Base-by-base conservation (phyloP, 2,888 invertebrate genomes). In the Drosophila acutilabella region DNA sequence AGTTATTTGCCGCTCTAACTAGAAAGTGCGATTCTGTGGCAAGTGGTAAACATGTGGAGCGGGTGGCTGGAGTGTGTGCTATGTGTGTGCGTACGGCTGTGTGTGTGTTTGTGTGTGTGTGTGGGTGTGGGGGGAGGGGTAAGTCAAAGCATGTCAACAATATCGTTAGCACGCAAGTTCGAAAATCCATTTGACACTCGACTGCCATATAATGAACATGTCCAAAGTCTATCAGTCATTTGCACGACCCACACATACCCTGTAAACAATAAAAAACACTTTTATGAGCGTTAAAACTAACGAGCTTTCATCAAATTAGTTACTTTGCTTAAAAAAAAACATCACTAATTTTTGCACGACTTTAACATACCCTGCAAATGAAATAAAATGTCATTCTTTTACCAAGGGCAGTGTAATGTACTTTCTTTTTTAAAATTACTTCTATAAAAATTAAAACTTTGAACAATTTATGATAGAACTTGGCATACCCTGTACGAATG, bases 121-220 rank as follows among this genome's bases (percentile, higher is more conserved):
- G 4, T 14, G 8, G 5, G 13, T 5, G 11, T 30, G 8, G 1
- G 7, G 40, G 26, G 7, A 3, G 13, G 5, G 42, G 52, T 10
- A 45, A 53, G 57, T 45, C 36, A 64, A 66, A 48, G 65, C 68
- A 59, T 62, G 77, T 77, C 77, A 74, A 57, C 81, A 65, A 61
- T 62, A 74, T 78, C 68, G 80, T 81, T 80, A 72, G 51, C 66
- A 64, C 64, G 71, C 65, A 71, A 78, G 65, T 81, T 86, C 53
- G 69, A 65, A 83, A 75, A 72, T 80, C 68, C 78, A 83, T 82
- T 86, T 81, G 70, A 80, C 75, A 86, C 71, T 86, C 71, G 59
- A 60, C 60, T 51, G 50, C 36, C 66, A 66, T 64, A 70, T 72
- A 71, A 82, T 80, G 71, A 78, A 72, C 66, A 72, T 42, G 52